These are phyloP conservation scores for Podarcis muralis DNA, from an alignment of 2,113 vertebrate genomes.

Conservation along the genomic window DNA sequence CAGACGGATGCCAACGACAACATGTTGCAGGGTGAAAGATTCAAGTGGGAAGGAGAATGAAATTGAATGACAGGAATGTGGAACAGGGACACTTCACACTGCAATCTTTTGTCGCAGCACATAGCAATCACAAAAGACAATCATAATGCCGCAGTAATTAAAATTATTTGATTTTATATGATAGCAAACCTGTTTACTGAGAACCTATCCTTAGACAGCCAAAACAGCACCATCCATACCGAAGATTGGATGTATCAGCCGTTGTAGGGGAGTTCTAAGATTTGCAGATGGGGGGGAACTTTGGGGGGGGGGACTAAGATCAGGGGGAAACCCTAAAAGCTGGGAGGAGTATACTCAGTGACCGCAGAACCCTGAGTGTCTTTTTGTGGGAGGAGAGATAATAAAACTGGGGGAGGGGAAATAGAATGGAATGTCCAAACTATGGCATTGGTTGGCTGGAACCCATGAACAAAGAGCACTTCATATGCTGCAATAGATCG, in stretches of 20 bases:
- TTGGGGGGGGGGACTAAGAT: not conserved
- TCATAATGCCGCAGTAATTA: too few relatives aligned
- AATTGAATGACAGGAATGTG: too few relatives aligned
- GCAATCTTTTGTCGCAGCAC: too few relatives aligned
- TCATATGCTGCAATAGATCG: not conserved
- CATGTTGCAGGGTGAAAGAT: too few relatives aligned
- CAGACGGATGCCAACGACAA: too few relatives aligned
- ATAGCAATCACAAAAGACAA: too few relatives aligned
- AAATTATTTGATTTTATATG: too few relatives aligned
- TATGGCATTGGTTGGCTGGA: not conserved
- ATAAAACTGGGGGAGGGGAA: not conserved
- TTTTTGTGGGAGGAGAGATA: not conserved
- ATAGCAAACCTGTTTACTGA: not conserved
- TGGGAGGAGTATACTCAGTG: not conserved
- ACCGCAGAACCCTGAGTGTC: not conserved
- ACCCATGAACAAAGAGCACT: not conserved
- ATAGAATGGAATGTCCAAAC: not conserved
- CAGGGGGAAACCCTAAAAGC: not conserved
- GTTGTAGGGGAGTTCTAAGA: not conserved
- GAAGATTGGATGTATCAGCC: not conserved
- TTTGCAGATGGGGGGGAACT: not conserved
- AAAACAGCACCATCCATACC: not conserved
- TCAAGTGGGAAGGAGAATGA: too few relatives aligned
- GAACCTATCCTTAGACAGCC: not conserved
- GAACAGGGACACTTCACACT: too few relatives aligned